These are phyloP conservation scores for Apodemia hepburni DNA, from an alignment of 2,888 invertebrate genomes.

Conservation along the genomic window DNA sequence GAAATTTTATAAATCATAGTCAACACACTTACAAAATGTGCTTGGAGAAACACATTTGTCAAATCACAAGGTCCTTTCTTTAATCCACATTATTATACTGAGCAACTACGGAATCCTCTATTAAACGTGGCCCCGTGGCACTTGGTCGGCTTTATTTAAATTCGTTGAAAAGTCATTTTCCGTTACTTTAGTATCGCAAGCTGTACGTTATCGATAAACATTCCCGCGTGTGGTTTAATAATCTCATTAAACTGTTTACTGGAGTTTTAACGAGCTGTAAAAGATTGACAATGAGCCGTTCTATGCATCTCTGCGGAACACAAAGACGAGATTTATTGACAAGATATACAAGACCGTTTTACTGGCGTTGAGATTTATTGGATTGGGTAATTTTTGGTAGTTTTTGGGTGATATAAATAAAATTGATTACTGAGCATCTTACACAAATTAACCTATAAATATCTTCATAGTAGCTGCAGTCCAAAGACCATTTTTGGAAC, in stretches of 20 bases:
- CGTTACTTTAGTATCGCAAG: constrained; percentile 22
- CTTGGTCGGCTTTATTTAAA: neutral
- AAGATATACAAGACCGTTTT: neutral
- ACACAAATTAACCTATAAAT: neutral
- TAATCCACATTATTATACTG: too few species aligned
- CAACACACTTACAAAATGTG: too few species aligned
- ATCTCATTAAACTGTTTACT: constrained; percentile 66
- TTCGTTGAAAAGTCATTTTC: constrained; percentile 12
- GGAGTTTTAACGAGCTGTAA: constrained; percentile 63
- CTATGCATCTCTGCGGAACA: constrained; percentile 47
- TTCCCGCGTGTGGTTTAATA: constrained; percentile 48
- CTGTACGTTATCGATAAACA: constrained; percentile 36
- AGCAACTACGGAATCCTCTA: too few species aligned
- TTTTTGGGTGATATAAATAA: neutral
- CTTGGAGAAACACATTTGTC: too few species aligned
- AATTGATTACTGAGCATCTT: neutral
- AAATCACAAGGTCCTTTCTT: too few species aligned
- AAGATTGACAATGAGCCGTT: constrained; percentile 55
- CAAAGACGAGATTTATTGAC: constrained; percentile 11
- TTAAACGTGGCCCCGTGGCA: too few species aligned
- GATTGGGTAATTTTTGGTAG: constrained; percentile 6
- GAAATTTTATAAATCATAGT: too few species aligned
- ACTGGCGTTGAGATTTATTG: neutral
- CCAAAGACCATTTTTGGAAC: too few species aligned
- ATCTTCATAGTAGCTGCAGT: too few species aligned